These are phyloP conservation scores for Indicator maculatus DNA, from an alignment of 2,113 vertebrate genomes.

Conservation along the genomic window DNA sequence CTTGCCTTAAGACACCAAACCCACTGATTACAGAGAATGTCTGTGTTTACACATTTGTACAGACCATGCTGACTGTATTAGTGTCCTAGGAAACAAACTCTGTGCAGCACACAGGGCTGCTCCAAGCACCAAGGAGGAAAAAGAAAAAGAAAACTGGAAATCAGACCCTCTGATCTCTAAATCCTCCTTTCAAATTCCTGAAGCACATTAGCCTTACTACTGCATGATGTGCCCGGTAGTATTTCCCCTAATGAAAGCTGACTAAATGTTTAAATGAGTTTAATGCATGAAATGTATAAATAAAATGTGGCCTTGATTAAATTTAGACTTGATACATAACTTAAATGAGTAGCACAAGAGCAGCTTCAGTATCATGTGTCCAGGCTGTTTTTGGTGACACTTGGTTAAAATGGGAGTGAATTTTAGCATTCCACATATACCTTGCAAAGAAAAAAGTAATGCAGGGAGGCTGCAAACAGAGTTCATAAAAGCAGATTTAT, in stretches of 20 bases:
- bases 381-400: conserved; percentile 65
- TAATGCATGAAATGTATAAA: conserved; percentile 86
- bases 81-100: conserved; percentile 81
- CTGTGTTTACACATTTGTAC: conserved; percentile 85
- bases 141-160: conserved; percentile 80
- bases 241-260: conserved; percentile 86
- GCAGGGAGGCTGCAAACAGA: background rate
- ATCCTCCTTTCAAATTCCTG: conserved; percentile 85
- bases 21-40: conserved; percentile 85
- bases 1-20: conserved; percentile 84
- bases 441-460: conserved; percentile 37
- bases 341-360: conserved; percentile 82
- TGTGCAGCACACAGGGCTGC: conserved; percentile 65
- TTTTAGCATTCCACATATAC: conserved; percentile 63
- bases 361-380: conserved; percentile 75
- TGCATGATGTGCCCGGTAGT: conserved; percentile 81
- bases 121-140: conserved; percentile 68
- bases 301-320: conserved; percentile 86
- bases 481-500: too few species aligned
- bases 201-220: conserved; percentile 84
- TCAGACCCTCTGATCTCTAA: conserved; percentile 83
- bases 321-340: conserved; percentile 81
- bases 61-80: conserved; percentile 84
- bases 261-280: conserved; percentile 86
- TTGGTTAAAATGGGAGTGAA: conserved; percentile 60